These are phyloP conservation scores for Chiloscyllium plagiosum DNA, from an alignment of 2,113 vertebrate genomes.

Conservation along the genomic window DNA sequence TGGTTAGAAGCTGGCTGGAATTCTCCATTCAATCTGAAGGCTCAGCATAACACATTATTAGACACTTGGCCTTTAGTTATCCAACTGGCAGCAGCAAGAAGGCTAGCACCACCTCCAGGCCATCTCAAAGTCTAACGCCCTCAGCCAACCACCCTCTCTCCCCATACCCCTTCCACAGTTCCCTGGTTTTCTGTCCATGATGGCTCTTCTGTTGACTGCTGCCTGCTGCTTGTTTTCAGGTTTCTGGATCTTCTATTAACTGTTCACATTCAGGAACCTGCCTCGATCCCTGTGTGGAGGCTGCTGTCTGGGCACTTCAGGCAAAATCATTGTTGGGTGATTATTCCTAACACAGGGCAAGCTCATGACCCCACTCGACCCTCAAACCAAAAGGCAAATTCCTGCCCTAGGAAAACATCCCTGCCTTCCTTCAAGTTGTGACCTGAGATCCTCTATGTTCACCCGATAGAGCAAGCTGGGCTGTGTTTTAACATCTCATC, in stretches of 20 bases:
- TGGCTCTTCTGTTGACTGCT: too few relatives aligned
- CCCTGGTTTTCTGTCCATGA: not conserved
- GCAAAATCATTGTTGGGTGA: not conserved
- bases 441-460: not conserved
- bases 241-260: not conserved
- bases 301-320: not conserved
- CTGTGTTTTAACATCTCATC: not conserved
- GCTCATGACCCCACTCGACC: too few relatives aligned
- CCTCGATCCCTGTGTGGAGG: not conserved
- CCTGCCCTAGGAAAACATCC: not conserved
- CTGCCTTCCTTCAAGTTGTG: not conserved
- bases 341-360: not conserved
- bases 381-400: not conserved
- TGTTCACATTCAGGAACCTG: not conserved
- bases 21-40: not conserved
- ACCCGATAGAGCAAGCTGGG: not conserved
- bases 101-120: too few relatives aligned
- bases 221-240: not conserved
- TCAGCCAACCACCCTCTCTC: too few relatives aligned
- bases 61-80: not conserved
- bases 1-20: not conserved
- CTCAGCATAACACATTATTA: not conserved
- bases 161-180: too few relatives aligned
- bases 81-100: not conserved
- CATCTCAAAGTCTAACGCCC: too few relatives aligned